A percentile compares a stretch with the other conserved stretches of the same genome.
Conservation (phyloP, 2,113 vertebrate species). For the Strigops habroptila region DNA sequence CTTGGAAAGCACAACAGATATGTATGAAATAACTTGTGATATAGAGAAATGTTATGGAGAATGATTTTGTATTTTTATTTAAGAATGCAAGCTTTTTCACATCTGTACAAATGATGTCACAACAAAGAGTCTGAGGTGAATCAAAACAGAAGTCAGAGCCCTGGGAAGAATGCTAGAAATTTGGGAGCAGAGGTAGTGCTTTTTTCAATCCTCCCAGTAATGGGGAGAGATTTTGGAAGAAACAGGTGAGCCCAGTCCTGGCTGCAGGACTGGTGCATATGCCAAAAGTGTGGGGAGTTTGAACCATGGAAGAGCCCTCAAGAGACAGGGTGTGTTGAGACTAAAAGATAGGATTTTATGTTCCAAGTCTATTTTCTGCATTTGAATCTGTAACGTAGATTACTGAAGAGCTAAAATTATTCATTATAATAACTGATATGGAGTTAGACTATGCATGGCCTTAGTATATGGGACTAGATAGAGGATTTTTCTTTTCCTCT, state of each 20-base stretch:
- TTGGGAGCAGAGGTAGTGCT: not conserved
- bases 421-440: not conserved
- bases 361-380: not conserved
- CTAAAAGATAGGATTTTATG: not conserved
- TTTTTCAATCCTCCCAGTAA: not conserved
- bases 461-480: not conserved
- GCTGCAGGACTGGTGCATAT: not conserved
- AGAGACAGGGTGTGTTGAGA: not conserved
- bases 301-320: not conserved
- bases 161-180: not conserved
- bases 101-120: not conserved
- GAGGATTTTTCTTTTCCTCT: not conserved
- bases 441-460: no score
- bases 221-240: not conserved
- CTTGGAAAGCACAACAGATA: not conserved
- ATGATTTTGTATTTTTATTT: not conserved
- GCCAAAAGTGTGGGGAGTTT: not conserved
- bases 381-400: not conserved
- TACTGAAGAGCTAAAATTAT: not conserved
- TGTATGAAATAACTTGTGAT: not conserved
- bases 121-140: not conserved
- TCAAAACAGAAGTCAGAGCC: not conserved
- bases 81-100: not conserved
- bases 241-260: not conserved
- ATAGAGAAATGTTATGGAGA: not conserved